phyloP scores from a whole-genome alignment of 2,888 invertebrate genomes.

The Ophion ventricosus region DNA sequence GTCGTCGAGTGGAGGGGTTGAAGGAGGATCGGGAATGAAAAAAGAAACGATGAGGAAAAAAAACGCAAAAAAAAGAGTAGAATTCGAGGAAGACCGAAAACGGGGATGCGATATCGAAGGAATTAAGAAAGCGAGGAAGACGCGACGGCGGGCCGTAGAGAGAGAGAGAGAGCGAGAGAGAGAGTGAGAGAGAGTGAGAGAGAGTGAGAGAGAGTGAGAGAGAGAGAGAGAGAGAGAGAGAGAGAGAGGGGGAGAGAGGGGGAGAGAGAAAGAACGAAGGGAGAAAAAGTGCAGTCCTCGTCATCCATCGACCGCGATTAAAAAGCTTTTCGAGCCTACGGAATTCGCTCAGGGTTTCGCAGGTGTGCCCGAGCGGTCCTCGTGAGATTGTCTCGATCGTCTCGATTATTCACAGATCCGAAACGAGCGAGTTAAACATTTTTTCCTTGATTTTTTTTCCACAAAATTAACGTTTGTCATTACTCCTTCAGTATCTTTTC shows the following conservation, averaged over 20 bases:
- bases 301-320: constrained; percentile 47
- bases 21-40: constrained; percentile 34
- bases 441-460: neutral
- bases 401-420: constrained; percentile 1
- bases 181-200: constrained; percentile 44
- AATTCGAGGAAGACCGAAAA: constrained; percentile 50
- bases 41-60: constrained; percentile 15
- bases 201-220: constrained; percentile 27
- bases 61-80: constrained; percentile 20
- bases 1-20: constrained; percentile 36
- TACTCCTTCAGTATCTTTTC: neutral
- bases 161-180: constrained; percentile 1
- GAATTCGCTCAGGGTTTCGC: constrained; percentile 41
- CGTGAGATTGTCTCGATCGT: constrained; percentile 20
- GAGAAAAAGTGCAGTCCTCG: constrained; percentile 48
- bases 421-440: neutral
- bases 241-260: constrained; percentile 24
- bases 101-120: constrained; percentile 48
- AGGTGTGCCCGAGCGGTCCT: constrained; percentile 11
- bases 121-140: constrained; percentile 49
- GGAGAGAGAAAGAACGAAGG: constrained; percentile 34
- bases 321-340: constrained; percentile 41
- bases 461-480: constrained; percentile 11
- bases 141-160: neutral
- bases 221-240: constrained; percentile 23